phyloP scores from a whole-genome alignment of 1,140 invertebrate genomes.

The Bombus picipes region DNA sequence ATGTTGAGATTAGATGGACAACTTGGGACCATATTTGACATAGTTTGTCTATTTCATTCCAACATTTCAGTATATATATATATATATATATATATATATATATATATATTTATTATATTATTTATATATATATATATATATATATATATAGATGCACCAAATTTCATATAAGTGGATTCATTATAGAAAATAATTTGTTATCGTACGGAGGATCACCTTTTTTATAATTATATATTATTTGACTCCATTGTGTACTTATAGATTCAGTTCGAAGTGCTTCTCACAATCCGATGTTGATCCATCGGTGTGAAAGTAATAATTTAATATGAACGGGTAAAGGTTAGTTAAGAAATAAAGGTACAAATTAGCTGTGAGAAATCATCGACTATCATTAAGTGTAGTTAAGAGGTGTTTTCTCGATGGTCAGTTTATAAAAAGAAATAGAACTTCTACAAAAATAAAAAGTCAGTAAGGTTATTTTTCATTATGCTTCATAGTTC shows the following conservation, averaged over 20 bases:
- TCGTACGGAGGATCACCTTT: neutral
- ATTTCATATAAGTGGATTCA: neutral
- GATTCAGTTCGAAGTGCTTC: neutral
- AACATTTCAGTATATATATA: neutral
- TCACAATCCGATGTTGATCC: slow-evolving; percentile 15
- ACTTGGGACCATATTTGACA: neutral
- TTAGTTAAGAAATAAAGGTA: slow-evolving; percentile 31
- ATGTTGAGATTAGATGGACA: neutral
- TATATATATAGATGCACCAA: neutral
- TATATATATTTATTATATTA: no score
- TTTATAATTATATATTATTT: neutral
- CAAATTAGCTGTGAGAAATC: slow-evolving; percentile 32
- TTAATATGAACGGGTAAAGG: slow-evolving; percentile 1
- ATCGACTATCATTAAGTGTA: neutral
- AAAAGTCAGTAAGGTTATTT: neutral
- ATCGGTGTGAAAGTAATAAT: slow-evolving; percentile 2
- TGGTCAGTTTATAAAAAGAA: neutral
- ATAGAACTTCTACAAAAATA: neutral
- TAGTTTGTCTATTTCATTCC: neutral
- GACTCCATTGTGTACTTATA: neutral
- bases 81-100: no score
- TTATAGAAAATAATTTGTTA: neutral
- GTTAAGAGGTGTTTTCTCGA: neutral
- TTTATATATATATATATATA: no score
- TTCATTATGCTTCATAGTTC: neutral